A percentile compares a stretch with the other conserved stretches of the same genome.
Conservation (phyloP, 2,888 invertebrate species). For the Pandemis heparana region DNA sequence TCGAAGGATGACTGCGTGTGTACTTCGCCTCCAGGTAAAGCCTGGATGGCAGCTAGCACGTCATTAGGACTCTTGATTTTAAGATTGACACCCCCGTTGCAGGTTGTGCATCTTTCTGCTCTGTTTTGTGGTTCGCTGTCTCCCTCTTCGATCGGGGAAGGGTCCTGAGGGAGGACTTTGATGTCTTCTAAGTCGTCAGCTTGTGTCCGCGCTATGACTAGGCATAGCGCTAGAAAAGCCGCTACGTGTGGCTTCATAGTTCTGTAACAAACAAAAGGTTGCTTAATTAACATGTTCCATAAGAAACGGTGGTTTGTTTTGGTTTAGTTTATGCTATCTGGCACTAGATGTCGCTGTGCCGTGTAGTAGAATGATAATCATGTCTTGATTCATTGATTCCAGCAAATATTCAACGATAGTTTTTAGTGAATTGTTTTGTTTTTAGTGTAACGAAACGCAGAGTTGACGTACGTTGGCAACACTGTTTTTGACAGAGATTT, state of each 20-base stretch:
- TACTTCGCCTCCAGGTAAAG: slow-evolving; percentile 67
- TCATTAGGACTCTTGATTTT: slow-evolving; percentile 65
- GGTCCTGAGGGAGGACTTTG: slow-evolving; percentile 66
- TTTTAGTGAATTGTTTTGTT: no score
- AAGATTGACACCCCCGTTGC: slow-evolving; percentile 55
- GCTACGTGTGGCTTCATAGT: slow-evolving; percentile 80
- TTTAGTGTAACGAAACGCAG: no score
- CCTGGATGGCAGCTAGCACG: slow-evolving; percentile 65
- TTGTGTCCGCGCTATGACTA: slow-evolving; percentile 67
- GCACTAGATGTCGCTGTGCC: no score
- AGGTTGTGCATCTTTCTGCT: slow-evolving; percentile 71
- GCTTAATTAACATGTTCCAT: not conserved
- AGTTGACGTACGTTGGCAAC: no score
- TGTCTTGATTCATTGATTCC: no score
- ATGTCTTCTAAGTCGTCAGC: slow-evolving; percentile 71
- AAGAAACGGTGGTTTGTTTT: no score
- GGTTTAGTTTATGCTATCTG: no score
- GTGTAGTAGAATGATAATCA: no score
- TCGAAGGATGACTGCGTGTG: slow-evolving; percentile 78
- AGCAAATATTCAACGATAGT: no score
- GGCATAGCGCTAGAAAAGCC: slow-evolving; percentile 74
- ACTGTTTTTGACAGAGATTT: no score
- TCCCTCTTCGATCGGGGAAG: slow-evolving; percentile 70
- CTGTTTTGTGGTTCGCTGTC: slow-evolving; percentile 66
- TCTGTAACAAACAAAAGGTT: slow-evolving; percentile 68